Base-by-base conservation (phyloP, 37 sponge, comb jelly and placozoan genomes). In the Halichondria panicea region DNA sequence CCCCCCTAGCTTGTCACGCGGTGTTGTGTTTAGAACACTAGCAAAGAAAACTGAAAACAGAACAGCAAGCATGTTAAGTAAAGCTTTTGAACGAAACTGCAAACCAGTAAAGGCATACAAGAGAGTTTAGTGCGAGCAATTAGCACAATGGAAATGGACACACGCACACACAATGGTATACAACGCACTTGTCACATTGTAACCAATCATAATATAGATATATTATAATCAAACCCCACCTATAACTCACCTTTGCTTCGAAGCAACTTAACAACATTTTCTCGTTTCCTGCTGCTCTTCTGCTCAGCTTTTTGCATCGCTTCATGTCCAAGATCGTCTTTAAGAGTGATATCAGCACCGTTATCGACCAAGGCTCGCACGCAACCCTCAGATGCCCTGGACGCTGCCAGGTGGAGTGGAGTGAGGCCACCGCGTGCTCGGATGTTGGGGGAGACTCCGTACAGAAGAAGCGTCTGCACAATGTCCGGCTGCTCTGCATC, bases 401-500 rank as follows among this genome's bases (percentile, higher is more conserved):
- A 42, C 4, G 76, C 83, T 0, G 92, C 87, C 44, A 83, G 2
- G 41, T 91, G 92, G 33, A 91, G 76, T 0, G 92, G 84, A 0
- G 92, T 91, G 22, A 72, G 43, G 9, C 83, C 83, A 43, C 76
- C 83, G 57, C 78, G 77, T 9, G 70, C 83, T 32, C 55, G 43
- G 4, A 70, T 30, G 48, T 91, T 74, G n/a, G 92, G 80, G 38
- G 70, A 30, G 19, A 86, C 72, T 0, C 84, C 84, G 44, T 86
- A 55, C 32, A 80, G 62, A 9, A 91, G 79, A 30, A 91, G 44
- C 73, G 72, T 21, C 61, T 91, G 92, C 34, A 91, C 84, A 12
- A 79, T 45, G 32, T 91, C 92, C 1, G 77, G 63, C 32, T 86
- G 79, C 46, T 87, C 92, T 3, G 71, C 71, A 35, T 91, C 92